Evolutionary conservation across 2,113 vertebrate species (phyloP).

Genomic region (Leptosomus discolor): DNA sequence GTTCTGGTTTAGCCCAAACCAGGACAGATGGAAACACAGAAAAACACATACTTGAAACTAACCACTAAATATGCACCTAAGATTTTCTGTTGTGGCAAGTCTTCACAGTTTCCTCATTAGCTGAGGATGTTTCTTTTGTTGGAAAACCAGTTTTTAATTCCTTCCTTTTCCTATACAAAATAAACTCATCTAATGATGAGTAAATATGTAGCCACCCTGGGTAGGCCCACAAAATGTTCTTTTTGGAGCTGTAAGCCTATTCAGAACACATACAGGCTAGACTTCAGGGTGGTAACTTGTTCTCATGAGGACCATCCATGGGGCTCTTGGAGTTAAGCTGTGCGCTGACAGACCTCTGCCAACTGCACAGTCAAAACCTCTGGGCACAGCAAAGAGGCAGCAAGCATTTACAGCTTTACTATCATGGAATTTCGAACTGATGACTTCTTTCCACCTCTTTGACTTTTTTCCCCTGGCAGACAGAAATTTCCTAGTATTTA

Average conservation of each 20-base stretch:
- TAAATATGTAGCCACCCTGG: neutral
- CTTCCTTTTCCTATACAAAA: neutral
- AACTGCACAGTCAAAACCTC: accelerated
- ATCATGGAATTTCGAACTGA: neutral
- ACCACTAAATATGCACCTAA: accelerated
- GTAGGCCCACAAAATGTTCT: neutral
- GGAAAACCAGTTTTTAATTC: neutral
- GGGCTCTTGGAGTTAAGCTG: neutral
- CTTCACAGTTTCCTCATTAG: neutral
- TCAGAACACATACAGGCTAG: neutral
- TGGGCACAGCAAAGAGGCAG: neutral
- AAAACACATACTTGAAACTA: neutral
- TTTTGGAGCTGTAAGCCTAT: neutral
- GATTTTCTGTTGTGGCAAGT: neutral
- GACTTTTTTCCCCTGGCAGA: accelerated
- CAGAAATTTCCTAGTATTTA: neutral
- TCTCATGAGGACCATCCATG: accelerated
- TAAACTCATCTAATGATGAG: neutral
- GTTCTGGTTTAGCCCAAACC: no score
- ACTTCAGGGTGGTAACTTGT: neutral
- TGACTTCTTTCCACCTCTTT: neutral
- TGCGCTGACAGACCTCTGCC: neutral
- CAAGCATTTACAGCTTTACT: neutral
- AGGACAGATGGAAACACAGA: accelerated
- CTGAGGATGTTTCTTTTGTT: neutral